Evolutionary conservation across 2,113 vertebrate species (phyloP).

Genomic region (Odocoileus hemionus): DNA sequence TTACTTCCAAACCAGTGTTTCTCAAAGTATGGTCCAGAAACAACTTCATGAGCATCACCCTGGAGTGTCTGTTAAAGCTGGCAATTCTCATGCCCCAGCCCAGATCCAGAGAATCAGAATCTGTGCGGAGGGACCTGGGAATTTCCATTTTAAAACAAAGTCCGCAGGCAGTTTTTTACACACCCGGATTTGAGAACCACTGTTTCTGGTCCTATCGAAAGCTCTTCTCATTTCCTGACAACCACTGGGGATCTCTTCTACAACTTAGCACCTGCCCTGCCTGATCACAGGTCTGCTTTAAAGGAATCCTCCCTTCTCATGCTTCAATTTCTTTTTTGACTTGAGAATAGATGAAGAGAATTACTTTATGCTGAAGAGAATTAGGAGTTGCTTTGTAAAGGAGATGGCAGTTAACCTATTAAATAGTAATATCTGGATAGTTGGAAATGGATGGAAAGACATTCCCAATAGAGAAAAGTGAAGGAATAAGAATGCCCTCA

Average conservation of each 20-base stretch:
- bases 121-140: background rate
- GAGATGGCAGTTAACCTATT: background rate
- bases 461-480: background rate
- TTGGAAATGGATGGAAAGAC: background rate
- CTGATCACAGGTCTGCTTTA: background rate
- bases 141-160: background rate
- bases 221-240: background rate
- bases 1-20: background rate
- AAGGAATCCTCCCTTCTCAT: background rate
- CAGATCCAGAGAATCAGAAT: background rate
- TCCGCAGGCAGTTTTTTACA: background rate
- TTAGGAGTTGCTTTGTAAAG: background rate
- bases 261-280: background rate
- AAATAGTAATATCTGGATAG: background rate
- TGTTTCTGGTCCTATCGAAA: background rate
- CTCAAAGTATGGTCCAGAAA: background rate
- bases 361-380: background rate
- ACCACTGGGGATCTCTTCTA: background rate
- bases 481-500: background rate
- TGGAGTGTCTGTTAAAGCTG: background rate
- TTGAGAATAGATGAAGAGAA: background rate
- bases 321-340: background rate
- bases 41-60: background rate
- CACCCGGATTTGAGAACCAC: background rate
- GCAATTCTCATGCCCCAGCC: background rate